These are phyloP conservation scores for Theristicus caerulescens DNA, from an alignment of 2,113 vertebrate genomes.

Conservation along the genomic window DNA sequence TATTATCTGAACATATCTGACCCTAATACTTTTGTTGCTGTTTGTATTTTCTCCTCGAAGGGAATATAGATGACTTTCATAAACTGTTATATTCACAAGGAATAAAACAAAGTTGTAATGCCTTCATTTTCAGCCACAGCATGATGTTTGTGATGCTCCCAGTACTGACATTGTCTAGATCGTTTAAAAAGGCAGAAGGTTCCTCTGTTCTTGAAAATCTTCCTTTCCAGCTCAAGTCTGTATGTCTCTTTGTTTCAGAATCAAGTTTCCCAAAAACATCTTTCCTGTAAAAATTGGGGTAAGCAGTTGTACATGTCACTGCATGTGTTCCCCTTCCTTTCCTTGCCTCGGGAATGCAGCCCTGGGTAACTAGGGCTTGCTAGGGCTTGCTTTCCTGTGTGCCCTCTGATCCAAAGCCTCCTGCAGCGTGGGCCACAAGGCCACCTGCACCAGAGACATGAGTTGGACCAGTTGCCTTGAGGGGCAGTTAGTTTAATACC, in stretches of 20 bases:
- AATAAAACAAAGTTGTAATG: background rate
- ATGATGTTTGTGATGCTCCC: background rate
- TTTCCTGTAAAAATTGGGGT: background rate
- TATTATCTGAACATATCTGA: background rate
- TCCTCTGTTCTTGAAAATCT: background rate
- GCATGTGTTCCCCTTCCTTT: background rate
- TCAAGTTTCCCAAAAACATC: background rate
- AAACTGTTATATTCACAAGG: background rate
- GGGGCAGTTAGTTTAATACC: background rate
- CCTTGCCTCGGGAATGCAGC: background rate
- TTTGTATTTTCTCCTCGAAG: background rate
- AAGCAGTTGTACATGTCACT: background rate
- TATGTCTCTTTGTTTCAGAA: background rate
- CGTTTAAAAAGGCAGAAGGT: background rate
- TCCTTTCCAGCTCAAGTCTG: background rate
- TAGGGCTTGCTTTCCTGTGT: background rate
- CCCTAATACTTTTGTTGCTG: background rate
- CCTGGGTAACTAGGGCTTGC: background rate
- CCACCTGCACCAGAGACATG: rapidly evolving
- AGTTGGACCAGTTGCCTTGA: background rate
- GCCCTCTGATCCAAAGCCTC: background rate
- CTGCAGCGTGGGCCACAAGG: background rate
- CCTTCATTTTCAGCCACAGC: background rate
- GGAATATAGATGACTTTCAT: background rate
- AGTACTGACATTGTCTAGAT: background rate